These are phyloP conservation scores for Galeruca laticollis DNA, from an alignment of 2,888 invertebrate genomes.

Conservation along the genomic window DNA sequence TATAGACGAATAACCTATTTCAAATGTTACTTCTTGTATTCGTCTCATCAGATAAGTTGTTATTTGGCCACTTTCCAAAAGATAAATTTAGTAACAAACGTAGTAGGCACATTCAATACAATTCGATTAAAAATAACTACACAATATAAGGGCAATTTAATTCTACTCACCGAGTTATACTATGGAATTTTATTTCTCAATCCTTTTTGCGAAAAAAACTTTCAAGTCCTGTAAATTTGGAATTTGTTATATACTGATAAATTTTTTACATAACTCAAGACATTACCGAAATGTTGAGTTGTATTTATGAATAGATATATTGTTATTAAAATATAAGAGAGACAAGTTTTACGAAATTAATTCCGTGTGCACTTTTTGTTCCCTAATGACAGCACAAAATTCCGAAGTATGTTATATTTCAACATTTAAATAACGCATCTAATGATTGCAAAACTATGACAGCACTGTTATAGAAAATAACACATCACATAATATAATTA, in stretches of 20 bases:
- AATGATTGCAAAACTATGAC: conserved; percentile 12
- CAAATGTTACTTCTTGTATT: conserved; percentile 31
- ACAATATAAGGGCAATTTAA: conserved; percentile 45
- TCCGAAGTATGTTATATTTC: conserved; percentile 60
- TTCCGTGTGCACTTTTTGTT: conserved; percentile 29
- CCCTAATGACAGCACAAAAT: conserved; percentile 51
- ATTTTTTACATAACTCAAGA: not conserved
- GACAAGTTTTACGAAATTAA: conserved; percentile 27
- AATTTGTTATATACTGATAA: conserved; percentile 11
- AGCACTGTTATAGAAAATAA: conserved; percentile 20
- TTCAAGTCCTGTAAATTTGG: conserved; percentile 48
- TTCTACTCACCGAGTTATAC: conserved; percentile 57
- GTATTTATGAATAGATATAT: conserved; percentile 10
- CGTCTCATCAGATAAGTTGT: conserved; percentile 34
- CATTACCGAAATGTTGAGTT: not conserved
- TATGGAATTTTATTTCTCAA: conserved; percentile 48
- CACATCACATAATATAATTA: conserved; percentile 13
- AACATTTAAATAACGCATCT: conserved; percentile 36
- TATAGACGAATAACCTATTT: conserved; percentile 29
- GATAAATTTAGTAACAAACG: conserved; percentile 61
- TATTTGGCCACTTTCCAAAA: conserved; percentile 57
- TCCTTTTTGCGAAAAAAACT: conserved; percentile 47
- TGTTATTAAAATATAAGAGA: conserved; percentile 1
- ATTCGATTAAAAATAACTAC: conserved; percentile 47
- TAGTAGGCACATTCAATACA: conserved; percentile 40